phyloP scores from a whole-genome alignment of 2,113 vertebrate species.

The Geothlypis trichas region DNA sequence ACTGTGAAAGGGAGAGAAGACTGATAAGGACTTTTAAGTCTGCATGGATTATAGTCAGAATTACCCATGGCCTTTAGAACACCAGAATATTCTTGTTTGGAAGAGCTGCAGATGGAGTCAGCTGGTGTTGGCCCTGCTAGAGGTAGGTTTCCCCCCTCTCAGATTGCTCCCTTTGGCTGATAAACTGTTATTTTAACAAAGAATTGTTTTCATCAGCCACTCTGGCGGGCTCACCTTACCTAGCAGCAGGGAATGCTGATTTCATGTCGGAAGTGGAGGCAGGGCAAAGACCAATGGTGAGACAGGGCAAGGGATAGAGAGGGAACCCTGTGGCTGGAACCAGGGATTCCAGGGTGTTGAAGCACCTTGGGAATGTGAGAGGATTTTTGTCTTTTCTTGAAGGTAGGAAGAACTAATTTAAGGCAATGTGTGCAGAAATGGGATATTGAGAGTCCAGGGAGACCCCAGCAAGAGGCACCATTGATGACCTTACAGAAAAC shows the following conservation, averaged over 20 bases:
- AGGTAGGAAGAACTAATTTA: neutral
- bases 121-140: neutral
- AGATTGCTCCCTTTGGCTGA: neutral
- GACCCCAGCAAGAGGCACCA: accelerated
- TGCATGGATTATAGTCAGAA: neutral
- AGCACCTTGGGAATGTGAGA: neutral
- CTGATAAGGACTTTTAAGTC: neutral
- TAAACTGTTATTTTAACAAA: neutral
- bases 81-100: neutral
- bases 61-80: neutral
- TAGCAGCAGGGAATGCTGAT: neutral
- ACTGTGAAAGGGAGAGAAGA: neutral
- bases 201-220: neutral
- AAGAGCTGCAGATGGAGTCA: neutral
- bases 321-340: neutral
- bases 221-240: neutral
- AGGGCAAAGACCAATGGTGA: neutral
- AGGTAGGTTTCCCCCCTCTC: neutral
- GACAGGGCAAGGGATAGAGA: neutral
- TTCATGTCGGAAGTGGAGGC: neutral
- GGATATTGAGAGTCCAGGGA: neutral
- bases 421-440: neutral
- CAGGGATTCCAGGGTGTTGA: neutral
- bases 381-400: neutral
- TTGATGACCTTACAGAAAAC: neutral